Percentiles rank a stretch among this genome's conserved stretches.
Conservation (phyloP, 2,113 vertebrate species). For the Brienomyrus brachyistius region DNA sequence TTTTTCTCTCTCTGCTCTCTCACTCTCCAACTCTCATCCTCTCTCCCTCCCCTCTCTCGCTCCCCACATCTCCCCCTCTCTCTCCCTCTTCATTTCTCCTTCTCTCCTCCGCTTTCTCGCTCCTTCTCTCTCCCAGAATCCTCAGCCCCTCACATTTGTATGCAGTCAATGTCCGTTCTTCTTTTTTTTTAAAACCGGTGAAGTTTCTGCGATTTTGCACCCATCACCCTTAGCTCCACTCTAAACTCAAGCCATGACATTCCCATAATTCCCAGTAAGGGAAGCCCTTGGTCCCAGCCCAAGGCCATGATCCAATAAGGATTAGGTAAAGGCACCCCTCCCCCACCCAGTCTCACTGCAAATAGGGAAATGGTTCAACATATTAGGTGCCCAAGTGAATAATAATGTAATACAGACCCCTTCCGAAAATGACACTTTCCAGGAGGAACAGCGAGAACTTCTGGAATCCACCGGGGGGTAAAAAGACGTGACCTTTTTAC, state of each 20-base stretch:
- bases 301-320: background rate
- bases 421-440: background rate
- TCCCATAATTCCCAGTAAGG: background rate
- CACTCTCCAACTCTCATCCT: background rate
- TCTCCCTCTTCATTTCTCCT: background rate
- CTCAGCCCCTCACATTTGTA: background rate
- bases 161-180: background rate
- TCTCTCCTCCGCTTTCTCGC: background rate
- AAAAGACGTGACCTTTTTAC: background rate
- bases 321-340: background rate
- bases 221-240: background rate
- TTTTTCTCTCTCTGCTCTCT: background rate
- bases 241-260: background rate
- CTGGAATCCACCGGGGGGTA: background rate
- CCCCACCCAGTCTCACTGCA: background rate
- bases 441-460: background rate
- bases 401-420: background rate
- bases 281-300: background rate
- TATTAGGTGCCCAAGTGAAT: background rate
- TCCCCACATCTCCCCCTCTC: background rate
- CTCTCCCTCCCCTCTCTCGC: background rate
- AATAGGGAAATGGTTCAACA: background rate
- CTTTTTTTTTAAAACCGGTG: background rate
- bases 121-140: background rate
- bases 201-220: background rate